Conservation (phyloP, 2,797 vertebrate species). For the Acomys russatus region DNA sequence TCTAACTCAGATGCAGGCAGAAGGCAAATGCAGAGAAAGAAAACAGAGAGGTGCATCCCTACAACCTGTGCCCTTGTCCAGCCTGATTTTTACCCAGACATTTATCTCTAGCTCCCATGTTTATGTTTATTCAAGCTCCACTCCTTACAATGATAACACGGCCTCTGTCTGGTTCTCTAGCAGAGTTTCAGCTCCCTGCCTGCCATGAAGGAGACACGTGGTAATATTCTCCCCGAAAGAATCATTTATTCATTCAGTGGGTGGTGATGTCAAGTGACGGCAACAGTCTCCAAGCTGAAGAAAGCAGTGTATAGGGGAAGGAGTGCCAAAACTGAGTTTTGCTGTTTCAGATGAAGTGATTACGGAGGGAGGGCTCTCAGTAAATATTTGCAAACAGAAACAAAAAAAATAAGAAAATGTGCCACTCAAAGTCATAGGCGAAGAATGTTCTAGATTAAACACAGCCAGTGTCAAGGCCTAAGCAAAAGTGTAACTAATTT, state of each 20-base stretch:
- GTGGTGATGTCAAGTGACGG: neutral
- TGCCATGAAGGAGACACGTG: constrained; percentile 2
- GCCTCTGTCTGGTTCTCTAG: constrained; percentile 48
- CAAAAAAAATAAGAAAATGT: constrained; percentile 19
- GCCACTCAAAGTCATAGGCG: neutral
- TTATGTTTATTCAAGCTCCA: constrained; percentile 18
- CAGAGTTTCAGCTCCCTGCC: neutral
- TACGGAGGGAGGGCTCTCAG: neutral
- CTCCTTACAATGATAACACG: neutral
- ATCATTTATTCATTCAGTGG: constrained; percentile 2
- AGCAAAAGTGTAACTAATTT: neutral
- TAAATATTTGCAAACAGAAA: neutral
- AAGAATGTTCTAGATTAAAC: constrained; percentile 34
- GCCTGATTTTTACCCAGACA: neutral
- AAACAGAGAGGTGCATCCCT: neutral
- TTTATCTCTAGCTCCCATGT: constrained; percentile 31
- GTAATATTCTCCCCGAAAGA: constrained; percentile 6
- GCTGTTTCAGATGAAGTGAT: neutral
- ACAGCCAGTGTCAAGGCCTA: neutral
- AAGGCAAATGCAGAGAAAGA: neutral
- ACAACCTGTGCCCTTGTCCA: neutral
- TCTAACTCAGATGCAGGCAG: neutral
- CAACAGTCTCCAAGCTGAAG: neutral
- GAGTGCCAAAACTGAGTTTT: neutral
- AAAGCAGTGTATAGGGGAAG: neutral